Conservation (phyloP, 2,113 vertebrate genomes). For the Geococcyx californianus region DNA sequence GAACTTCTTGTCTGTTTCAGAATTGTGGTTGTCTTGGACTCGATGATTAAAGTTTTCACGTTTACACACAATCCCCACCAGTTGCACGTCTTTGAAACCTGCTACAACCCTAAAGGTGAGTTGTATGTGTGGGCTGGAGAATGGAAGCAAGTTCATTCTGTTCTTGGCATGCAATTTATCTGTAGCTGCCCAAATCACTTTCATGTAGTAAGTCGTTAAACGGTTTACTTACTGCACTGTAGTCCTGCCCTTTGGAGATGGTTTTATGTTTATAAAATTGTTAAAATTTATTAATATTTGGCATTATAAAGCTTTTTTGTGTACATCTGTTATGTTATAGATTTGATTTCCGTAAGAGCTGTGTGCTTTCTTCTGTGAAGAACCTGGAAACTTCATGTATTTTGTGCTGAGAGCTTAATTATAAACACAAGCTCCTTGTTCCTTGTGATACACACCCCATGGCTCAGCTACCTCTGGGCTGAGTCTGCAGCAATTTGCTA, state of each 20-base stretch:
- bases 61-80: conserved; percentile 99
- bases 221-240: background rate
- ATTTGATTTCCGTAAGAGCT: background rate
- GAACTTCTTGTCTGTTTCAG: conserved; percentile 73
- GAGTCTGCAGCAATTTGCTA: background rate
- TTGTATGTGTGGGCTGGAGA: background rate
- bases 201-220: background rate
- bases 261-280: background rate
- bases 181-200: background rate
- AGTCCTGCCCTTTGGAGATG: background rate
- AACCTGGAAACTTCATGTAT: background rate
- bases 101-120: conserved; percentile 97
- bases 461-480: background rate
- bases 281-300: background rate
- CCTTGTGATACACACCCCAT: accelerated
- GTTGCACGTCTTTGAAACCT: conserved; percentile 97
- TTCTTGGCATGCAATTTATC: background rate
- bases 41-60: conserved; percentile 99
- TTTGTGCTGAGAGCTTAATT: background rate
- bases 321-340: background rate
- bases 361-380: background rate
- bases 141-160: background rate
- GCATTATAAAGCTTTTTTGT: background rate
- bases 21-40: conserved; percentile 97
- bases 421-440: background rate